Conservation (phyloP, 2,113 vertebrate species). For the mouse (Mus musculus) region GRCm39 chr7:12558501-12559000, state of each 20-base stretch:
- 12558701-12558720: not conserved
- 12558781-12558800: not conserved
- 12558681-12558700: not conserved
- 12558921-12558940: not conserved
- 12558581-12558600: not conserved
- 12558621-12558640: slow-evolving; percentile 1
- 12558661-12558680: not conserved
- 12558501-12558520: not conserved
- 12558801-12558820: not conserved
- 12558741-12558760: not conserved
- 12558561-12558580: not conserved
- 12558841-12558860: not conserved
- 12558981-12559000: not conserved
- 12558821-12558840: not conserved
- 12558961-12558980: not conserved
- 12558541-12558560: not conserved
- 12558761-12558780: not conserved
- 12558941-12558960: not conserved
- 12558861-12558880: not conserved
- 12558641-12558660: not conserved
- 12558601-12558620: not conserved
- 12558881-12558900: not conserved
- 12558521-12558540: not conserved
- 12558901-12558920: not conserved
- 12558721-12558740: not conserved